phyloP scores from a whole-genome alignment of 1,140 invertebrate genomes.

The Drosophila neocordata region DNA sequence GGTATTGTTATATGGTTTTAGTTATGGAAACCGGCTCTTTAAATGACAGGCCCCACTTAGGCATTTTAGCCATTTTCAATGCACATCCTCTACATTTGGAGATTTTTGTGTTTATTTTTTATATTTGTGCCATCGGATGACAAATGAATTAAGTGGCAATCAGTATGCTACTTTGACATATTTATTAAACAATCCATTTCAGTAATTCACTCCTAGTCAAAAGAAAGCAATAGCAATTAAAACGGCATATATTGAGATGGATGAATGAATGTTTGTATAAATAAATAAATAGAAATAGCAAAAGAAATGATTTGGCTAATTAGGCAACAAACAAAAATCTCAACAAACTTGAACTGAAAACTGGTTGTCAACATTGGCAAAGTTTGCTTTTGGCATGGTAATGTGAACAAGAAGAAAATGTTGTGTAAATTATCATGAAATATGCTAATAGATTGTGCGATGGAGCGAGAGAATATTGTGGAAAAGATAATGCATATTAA shows the following conservation, averaged over 20 bases:
- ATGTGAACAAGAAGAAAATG: conserved; percentile 54
- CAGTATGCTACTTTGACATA: conserved; percentile 56
- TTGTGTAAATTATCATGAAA: conserved; percentile 68
- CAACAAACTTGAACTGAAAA: conserved; percentile 46
- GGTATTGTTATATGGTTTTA: conserved; percentile 59
- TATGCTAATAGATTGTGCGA: conserved; percentile 61
- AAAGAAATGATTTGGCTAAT: conserved; percentile 72
- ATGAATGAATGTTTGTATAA: conserved; percentile 40
- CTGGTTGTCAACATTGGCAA: conserved; percentile 54
- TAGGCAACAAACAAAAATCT: conserved; percentile 42
- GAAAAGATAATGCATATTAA: conserved; percentile 60
- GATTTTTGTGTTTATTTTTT: background rate
- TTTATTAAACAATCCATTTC: conserved; percentile 40
- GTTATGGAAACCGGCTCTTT: conserved; percentile 52
- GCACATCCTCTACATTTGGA: conserved; percentile 52
- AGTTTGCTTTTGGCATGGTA: conserved; percentile 55
- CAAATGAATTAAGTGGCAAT: conserved; percentile 61
- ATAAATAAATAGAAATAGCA: conserved; percentile 49
- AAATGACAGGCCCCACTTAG: conserved; percentile 49
- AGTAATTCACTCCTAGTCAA: conserved; percentile 23
- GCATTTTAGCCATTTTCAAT: conserved; percentile 58
- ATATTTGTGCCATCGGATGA: conserved; percentile 53
- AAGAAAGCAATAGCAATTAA: conserved; percentile 76
- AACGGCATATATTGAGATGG: conserved; percentile 48
- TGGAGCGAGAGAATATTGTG: conserved; percentile 51